phyloP scores from a whole-genome alignment of 2,113 vertebrate species.

The Austrofundulus limnaeus region DNA sequence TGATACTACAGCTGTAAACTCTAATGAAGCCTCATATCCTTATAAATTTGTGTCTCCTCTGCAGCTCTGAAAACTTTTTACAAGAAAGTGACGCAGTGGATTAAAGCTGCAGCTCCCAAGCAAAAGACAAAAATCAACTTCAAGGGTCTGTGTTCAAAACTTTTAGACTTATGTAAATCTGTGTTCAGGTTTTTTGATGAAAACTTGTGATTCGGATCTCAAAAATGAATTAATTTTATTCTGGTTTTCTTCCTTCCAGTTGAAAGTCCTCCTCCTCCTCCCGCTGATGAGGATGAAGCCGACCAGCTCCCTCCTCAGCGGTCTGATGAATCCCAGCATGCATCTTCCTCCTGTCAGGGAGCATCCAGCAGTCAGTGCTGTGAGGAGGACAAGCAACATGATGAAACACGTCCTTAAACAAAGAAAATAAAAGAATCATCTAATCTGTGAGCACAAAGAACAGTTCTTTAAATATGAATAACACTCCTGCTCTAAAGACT shows the following conservation, averaged over 20 bases:
- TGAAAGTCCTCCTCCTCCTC: background rate
- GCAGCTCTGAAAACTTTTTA: background rate
- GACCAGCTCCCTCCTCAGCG: fast-evolving
- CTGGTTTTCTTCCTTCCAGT: constrained; percentile 5
- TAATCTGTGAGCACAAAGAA: background rate
- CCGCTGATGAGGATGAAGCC: background rate
- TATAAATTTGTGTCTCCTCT: constrained; percentile 4
- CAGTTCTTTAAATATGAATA: background rate
- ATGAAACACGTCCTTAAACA: background rate
- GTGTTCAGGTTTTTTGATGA: background rate
- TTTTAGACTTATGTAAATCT: background rate
- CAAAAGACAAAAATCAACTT: background rate
- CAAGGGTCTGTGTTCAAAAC: background rate
- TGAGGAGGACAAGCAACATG: background rate
- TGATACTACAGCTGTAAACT: background rate
- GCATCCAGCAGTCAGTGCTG: background rate
- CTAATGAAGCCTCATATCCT: background rate
- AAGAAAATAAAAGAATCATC: background rate
- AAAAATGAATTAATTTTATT: background rate
- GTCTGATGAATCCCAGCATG: background rate
- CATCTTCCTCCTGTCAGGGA: background rate
- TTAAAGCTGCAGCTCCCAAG: background rate
- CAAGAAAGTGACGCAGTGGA: background rate
- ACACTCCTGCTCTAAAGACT: background rate
- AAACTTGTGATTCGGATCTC: background rate